Evolutionary conservation across 2,113 vertebrate species (phyloP).

Genomic region (Gorilla gorilla): DNA sequence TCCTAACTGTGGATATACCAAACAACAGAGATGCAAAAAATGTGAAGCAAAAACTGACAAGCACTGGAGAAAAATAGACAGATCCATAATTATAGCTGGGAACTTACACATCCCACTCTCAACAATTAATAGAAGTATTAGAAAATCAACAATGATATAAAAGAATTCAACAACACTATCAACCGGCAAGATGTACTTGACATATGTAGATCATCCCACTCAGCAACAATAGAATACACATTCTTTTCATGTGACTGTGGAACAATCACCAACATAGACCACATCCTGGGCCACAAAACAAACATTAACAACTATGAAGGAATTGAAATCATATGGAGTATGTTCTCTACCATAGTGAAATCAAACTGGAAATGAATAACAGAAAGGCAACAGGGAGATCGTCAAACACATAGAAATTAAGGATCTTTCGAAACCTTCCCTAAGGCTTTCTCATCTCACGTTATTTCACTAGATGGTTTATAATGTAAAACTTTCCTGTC

Average conservation of each 20-base stretch:
- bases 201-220: neutral
- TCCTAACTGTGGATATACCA: neutral
- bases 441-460: neutral
- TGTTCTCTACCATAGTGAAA: conserved; percentile 9
- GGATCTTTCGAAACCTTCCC: neutral
- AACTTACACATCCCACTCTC: neutral
- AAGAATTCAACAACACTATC: neutral
- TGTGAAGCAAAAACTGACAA: neutral
- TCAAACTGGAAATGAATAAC: conserved; percentile 20
- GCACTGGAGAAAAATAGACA: neutral
- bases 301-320: neutral
- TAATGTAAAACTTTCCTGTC: conserved; percentile 8
- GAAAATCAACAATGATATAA: neutral
- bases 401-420: conserved; percentile 3
- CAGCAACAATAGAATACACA: neutral
- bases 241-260: neutral
- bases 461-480: neutral
- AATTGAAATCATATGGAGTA: neutral
- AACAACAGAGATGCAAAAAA: neutral
- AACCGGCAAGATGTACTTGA: neutral
- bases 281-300: neutral
- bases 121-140: neutral
- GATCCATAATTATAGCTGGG: neutral
- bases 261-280: neutral
- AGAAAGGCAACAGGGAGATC: neutral